A percentile compares a stretch with the other conserved stretches of the same genome.
These are phyloP conservation scores for Perithous albicinctus DNA, from an alignment of 2,888 invertebrate species.

Conservation along the genomic window DNA sequence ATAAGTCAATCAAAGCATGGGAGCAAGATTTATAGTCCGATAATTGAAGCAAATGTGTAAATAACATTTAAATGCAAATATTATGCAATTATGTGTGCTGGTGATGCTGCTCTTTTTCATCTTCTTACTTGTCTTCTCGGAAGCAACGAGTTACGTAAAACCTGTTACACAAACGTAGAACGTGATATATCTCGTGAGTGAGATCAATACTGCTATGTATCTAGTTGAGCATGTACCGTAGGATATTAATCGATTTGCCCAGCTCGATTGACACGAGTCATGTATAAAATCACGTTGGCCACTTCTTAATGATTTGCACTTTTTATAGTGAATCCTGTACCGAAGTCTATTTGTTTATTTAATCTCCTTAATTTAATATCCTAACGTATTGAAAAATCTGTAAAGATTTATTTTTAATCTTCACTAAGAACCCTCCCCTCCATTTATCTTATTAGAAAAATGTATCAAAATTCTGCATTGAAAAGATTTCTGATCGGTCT, in stretches of 20 bases:
- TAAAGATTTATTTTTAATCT: no score
- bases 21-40: constrained; percentile 11
- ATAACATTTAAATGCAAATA: constrained; percentile 25
- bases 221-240: background rate
- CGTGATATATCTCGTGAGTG: constrained; percentile 2
- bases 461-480: no score
- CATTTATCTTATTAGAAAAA: no score
- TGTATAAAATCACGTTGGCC: background rate
- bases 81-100: constrained; percentile 23
- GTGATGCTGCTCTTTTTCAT: constrained; percentile 7
- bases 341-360: no score
- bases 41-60: background rate
- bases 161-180: constrained; percentile 37
- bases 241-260: constrained; percentile 13
- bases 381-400: no score
- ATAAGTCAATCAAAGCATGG: constrained; percentile 18
- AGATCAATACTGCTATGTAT: background rate
- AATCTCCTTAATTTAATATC: no score
- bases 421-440: no score
- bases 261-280: constrained; percentile 13
- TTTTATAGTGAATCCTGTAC: no score
- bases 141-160: constrained; percentile 39
- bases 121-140: constrained; percentile 36
- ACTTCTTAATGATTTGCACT: background rate
- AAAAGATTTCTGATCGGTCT: no score